phyloP scores from a whole-genome alignment of 2,888 invertebrate genomes.

The Drosophila buzzatii region DNA sequence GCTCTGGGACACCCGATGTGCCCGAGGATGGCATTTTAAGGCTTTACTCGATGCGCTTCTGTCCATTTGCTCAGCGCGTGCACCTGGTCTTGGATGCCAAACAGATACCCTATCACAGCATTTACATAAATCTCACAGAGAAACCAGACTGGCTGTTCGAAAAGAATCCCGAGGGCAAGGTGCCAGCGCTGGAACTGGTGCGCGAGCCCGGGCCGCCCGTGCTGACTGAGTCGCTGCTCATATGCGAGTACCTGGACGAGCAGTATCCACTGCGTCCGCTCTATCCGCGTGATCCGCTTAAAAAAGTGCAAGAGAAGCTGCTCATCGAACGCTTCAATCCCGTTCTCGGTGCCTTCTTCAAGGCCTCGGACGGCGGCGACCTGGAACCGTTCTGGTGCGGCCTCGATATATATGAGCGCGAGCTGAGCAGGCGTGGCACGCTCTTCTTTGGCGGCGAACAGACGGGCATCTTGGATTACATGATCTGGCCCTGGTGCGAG shows the following conservation, averaged over 20 bases:
- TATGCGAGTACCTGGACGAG: conserved; percentile 93
- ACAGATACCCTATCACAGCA: conserved; percentile 91
- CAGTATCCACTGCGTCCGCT: conserved; percentile 89
- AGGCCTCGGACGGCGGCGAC: conserved; percentile 81
- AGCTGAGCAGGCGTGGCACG: conserved; percentile 88
- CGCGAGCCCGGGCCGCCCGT: conserved; percentile 86
- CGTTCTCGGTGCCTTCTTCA: conserved; percentile 81
- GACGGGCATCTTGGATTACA: conserved; percentile 92
- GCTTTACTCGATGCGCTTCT: conserved; percentile 93
- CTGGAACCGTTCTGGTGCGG: conserved; percentile 83
- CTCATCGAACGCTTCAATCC: conserved; percentile 83
- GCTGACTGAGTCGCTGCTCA: conserved; percentile 92
- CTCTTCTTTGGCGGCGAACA: conserved; percentile 89
- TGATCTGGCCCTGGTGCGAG: conserved; percentile 95
- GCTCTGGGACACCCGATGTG: conserved; percentile 88
- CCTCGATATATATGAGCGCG: conserved; percentile 89
- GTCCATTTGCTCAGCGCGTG: conserved; percentile 92
- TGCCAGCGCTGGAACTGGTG: conserved; percentile 90
- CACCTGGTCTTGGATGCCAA: conserved; percentile 93
- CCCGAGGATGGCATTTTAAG: conserved; percentile 88
- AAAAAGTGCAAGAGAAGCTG: conserved; percentile 84
- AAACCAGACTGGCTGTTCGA: conserved; percentile 93
- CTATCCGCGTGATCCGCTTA: conserved; percentile 87
- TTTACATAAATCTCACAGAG: conserved; percentile 90
- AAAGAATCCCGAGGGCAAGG: conserved; percentile 89